Conservation (phyloP, 2,113 vertebrate species). For the Cephalophus harveyi region DNA sequence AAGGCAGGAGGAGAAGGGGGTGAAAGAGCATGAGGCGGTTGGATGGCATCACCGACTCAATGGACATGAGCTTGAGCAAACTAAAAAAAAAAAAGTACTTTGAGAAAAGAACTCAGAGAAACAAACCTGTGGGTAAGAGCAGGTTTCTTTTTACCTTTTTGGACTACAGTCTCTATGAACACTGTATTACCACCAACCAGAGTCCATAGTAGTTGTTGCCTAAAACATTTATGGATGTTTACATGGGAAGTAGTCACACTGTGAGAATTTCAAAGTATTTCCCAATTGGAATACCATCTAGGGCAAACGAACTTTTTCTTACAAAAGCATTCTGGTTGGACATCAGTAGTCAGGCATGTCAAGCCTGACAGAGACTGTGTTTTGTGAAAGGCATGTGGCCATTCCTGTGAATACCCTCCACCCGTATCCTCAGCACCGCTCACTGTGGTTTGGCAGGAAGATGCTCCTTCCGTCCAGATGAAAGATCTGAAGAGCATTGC, state of each 20-base stretch:
- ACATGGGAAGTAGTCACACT: not conserved
- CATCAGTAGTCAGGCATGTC: not conserved
- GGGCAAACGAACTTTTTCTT: not conserved
- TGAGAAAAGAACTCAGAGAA: not conserved
- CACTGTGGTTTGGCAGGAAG: not conserved
- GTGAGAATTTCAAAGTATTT: not conserved
- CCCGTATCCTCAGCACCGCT: not conserved
- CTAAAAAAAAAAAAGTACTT: not conserved
- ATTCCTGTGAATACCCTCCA: no score
- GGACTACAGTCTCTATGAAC: not conserved
- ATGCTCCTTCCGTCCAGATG: not conserved
- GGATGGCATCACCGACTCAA: not conserved
- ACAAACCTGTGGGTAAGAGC: not conserved
- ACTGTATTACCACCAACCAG: not conserved
- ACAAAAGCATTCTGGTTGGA: not conserved
- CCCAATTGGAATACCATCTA: not conserved
- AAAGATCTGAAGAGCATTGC: not conserved
- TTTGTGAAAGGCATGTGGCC: not conserved
- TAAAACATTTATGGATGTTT: not conserved
- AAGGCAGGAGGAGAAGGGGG: not conserved
- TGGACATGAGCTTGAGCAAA: not conserved
- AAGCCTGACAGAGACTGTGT: not conserved
- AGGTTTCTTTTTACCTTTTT: not conserved
- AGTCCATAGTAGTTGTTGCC: not conserved
- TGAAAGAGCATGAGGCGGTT: not conserved